Evolutionary conservation across 2,113 vertebrate species (phyloP), one percentile per base, ranked within the genome.

Genomic region (Desmodus rotundus): DNA sequence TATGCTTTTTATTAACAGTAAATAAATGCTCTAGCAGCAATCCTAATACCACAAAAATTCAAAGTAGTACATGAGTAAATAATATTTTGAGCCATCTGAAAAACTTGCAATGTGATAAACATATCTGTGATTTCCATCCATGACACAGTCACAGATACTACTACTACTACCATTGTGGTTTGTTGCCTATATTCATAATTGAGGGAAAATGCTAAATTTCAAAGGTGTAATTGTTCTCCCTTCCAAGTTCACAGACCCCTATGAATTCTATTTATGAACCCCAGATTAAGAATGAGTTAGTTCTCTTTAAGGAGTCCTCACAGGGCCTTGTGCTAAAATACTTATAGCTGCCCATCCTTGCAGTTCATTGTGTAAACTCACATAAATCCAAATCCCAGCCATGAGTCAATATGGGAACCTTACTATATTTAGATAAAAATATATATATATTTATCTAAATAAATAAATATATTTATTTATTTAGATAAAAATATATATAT

Each of bases 21-120:
- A 86, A 81, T 91, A 95, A 92, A 63, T 87, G n/a, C 95, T 92
- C 45, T 76, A 84, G 28, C 17, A 85, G 45, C 84, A 92, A 47
- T 22, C 58, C 58, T 72, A 89, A 56, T 3, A 73, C 28, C 82
- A 76, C 52, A 91, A 61, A 31, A 89, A 87, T 78, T 93, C 33
- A 87, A 82, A 96, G 33, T 58, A 89, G 31, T 76, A 1, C 6
- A 33, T 68, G 20, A 93, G 36, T 87, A 83, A 89, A 92, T 70
- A 68, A 65, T 86, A 67, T 88, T 93, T 92, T 67, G n/a, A 96
- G 54, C 38, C 20, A 90, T 92, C 50, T 81, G 78, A 86, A 91
- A 77, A 87, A 76, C 63, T 31, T 92, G 47, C 20, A 52, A 76
- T 80, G 4, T 80, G 12, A 94, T 86, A 58, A 76, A 96, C 88